phyloP scores from a whole-genome alignment of 2,113 vertebrate genomes.

The Australoheros scitulus region DNA sequence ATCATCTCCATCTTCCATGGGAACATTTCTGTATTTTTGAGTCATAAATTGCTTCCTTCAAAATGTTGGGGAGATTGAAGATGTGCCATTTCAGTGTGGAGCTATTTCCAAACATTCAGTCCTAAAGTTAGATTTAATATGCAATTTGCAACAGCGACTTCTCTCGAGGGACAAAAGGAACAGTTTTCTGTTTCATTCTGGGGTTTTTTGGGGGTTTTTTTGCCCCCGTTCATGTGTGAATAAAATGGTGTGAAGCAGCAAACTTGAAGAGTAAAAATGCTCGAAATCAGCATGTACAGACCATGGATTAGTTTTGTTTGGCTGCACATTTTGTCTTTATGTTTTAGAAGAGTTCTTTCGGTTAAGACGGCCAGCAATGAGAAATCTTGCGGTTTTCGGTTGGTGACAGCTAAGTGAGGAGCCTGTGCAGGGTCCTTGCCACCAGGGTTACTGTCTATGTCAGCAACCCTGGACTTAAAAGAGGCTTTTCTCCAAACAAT shows the following conservation, averaged over 20 bases:
- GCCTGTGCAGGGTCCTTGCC: background rate
- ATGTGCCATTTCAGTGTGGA: background rate
- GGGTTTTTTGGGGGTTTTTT: background rate
- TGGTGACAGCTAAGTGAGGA: background rate
- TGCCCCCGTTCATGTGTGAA: background rate
- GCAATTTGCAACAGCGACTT: background rate
- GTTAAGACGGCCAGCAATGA: background rate
- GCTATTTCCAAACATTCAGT: background rate
- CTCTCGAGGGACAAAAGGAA: background rate
- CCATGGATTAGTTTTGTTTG: background rate
- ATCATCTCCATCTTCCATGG: background rate
- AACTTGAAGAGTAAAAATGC: background rate
- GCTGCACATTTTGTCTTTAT: background rate
- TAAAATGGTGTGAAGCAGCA: background rate
- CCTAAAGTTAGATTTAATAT: background rate
- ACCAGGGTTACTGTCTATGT: background rate
- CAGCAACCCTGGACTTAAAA: background rate
- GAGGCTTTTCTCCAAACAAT: background rate
- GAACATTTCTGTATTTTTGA: conserved; percentile 11
- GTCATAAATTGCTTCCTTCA: conserved; percentile 7
- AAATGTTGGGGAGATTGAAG: background rate
- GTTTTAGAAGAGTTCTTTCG: background rate
- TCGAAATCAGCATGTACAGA: background rate
- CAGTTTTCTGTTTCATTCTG: background rate
- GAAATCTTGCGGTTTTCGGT: background rate